phyloP scores from a whole-genome alignment of 2,113 vertebrate species.

The Diphyllodes magnificus region DNA sequence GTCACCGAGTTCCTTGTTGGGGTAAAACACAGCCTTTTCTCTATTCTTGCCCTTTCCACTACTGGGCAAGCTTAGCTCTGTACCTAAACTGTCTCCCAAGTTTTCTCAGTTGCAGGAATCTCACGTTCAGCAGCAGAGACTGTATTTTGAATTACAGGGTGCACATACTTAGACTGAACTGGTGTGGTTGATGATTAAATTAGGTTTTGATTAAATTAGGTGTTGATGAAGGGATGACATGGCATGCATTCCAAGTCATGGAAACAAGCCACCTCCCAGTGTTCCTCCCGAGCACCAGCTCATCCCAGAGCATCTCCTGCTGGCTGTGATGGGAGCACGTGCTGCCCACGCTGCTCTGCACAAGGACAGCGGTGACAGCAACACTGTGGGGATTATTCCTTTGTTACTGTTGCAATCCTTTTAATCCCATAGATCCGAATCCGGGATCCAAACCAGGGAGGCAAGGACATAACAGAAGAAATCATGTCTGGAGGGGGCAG shows the following conservation, averaged over 20 bases:
- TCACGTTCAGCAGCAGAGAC: neutral
- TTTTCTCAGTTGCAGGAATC: neutral
- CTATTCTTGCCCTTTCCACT: neutral
- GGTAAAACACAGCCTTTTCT: neutral
- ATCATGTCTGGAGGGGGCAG: constrained; percentile 97
- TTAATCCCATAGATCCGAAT: constrained; percentile 86
- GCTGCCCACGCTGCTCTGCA: neutral
- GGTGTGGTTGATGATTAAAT: neutral
- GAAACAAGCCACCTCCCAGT: neutral
- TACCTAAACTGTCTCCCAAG: neutral
- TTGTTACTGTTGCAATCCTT: neutral
- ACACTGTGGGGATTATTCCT: neutral
- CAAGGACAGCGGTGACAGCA: fast-evolving
- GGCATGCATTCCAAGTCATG: neutral
- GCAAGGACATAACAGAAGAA: constrained; percentile 96
- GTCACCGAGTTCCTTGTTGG: neutral
- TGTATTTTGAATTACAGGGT: neutral
- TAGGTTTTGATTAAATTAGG: neutral
- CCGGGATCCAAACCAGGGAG: constrained; percentile 96
- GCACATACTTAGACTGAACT: neutral
- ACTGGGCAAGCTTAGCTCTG: neutral
- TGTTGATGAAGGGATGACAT: neutral
- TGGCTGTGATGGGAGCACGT: fast-evolving
- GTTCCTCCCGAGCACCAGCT: neutral
- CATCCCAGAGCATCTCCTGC: neutral